phyloP scores from a whole-genome alignment of 2,888 invertebrate genomes.

The Masnerella sp. region DNA sequence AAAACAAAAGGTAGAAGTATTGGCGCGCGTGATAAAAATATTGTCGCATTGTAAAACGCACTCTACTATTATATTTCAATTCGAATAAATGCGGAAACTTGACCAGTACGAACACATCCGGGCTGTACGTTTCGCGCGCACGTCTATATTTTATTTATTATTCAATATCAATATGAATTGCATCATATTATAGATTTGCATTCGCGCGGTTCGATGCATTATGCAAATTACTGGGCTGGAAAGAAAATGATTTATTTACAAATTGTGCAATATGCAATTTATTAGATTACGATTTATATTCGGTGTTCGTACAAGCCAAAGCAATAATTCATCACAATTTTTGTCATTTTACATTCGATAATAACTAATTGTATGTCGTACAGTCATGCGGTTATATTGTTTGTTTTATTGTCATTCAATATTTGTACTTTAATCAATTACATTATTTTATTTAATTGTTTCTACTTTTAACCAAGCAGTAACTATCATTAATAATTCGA shows the following conservation, averaged over 20 bases:
- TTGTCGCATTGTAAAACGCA: conserved; percentile 42
- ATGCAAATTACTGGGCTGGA: conserved; percentile 45
- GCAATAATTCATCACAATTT: neutral
- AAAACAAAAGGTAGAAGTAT: conserved; percentile 37
- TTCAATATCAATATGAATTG: conserved; percentile 45
- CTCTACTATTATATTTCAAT: conserved; percentile 46
- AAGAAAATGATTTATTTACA: conserved; percentile 49
- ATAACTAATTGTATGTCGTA: too few relatives aligned
- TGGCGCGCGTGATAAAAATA: conserved; percentile 49
- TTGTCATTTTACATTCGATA: too few relatives aligned
- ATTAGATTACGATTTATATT: conserved; percentile 41
- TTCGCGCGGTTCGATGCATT: conserved; percentile 39
- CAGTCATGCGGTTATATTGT: too few relatives aligned
- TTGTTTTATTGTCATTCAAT: too few relatives aligned
- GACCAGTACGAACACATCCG: conserved; percentile 27
- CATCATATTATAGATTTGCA: conserved; percentile 47
- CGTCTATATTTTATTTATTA: conserved; percentile 46
- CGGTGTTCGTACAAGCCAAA: conserved; percentile 7
- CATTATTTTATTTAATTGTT: too few relatives aligned
- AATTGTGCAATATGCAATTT: conserved; percentile 36
- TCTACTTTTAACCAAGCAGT: too few relatives aligned
- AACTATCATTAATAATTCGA: too few relatives aligned
- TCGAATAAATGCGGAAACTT: conserved; percentile 31
- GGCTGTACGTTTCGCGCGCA: conserved; percentile 3
- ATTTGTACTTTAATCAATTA: too few relatives aligned